These are phyloP conservation scores for Hemicentrotus pulcherrimus DNA, from an alignment of 35 echinoderm and acorn worm species.

Conservation along the genomic window DNA sequence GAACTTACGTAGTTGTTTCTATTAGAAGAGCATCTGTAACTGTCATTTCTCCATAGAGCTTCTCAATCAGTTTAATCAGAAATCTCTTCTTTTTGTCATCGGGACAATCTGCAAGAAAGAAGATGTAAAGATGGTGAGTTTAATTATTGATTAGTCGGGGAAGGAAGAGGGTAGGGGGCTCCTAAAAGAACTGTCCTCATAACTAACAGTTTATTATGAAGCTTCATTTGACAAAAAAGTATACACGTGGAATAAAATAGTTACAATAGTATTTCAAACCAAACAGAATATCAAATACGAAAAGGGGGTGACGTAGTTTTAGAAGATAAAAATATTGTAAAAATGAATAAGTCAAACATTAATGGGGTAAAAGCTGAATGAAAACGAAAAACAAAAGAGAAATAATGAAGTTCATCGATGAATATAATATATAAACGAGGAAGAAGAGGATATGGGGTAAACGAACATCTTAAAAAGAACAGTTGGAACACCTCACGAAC, in stretches of 20 bases:
- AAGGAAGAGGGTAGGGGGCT: too few relatives aligned
- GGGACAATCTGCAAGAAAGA: neutral
- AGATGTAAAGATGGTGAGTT: neutral
- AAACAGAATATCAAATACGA: neutral
- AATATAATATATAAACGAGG: neutral
- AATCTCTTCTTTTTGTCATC: constrained; percentile 45
- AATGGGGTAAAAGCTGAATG: neutral
- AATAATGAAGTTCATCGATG: neutral
- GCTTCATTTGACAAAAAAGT: too few relatives aligned
- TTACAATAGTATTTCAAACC: neutral
- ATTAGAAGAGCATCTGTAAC: neutral
- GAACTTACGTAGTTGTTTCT: constrained; percentile 46
- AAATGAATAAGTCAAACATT: neutral
- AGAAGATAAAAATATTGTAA: too few relatives aligned
- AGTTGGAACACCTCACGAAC: neutral
- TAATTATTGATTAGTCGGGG: neutral
- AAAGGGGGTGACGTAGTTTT: neutral
- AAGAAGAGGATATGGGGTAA: neutral
- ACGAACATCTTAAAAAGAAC: neutral
- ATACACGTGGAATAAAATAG: too few relatives aligned
- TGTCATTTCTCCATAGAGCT: constrained; percentile 23
- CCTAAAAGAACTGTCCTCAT: too few relatives aligned
- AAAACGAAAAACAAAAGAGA: neutral
- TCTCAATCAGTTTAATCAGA: constrained; percentile 26
- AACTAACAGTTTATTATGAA: too few relatives aligned